Evolutionary conservation across 2,113 vertebrate species (phyloP).

Genomic region (Toxotes jaculatrix): DNA sequence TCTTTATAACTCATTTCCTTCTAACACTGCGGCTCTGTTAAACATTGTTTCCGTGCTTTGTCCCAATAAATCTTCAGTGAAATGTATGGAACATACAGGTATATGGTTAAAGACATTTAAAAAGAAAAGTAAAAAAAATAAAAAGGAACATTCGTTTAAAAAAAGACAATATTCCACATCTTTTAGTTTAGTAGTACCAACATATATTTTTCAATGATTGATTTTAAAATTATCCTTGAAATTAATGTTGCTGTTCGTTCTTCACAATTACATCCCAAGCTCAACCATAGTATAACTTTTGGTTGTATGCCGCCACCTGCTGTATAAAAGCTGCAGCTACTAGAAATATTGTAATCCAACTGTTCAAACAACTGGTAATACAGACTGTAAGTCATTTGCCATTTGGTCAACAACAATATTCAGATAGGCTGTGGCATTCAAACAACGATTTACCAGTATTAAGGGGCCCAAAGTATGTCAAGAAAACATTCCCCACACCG

Average conservation of each 20-base stretch:
- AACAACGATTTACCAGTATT: too few relatives aligned
- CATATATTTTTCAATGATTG: background rate
- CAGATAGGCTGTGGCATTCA: too few relatives aligned
- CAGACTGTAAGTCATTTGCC: too few relatives aligned
- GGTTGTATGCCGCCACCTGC: slow-evolving; percentile 41
- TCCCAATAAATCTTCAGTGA: background rate
- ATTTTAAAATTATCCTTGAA: background rate
- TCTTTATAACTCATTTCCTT: background rate
- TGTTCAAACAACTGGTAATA: background rate
- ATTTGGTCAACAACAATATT: too few relatives aligned
- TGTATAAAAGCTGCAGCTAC: slow-evolving; percentile 8
- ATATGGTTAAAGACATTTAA: background rate
- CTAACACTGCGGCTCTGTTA: background rate
- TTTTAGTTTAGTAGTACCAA: background rate
- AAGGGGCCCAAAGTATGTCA: too few relatives aligned
- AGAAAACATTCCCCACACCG: too few relatives aligned
- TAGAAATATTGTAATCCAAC: background rate
- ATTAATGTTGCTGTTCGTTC: too few relatives aligned
- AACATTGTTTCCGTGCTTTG: background rate
- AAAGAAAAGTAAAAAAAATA: background rate
- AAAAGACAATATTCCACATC: background rate
- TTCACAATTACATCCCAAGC: background rate
- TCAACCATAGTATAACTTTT: background rate
- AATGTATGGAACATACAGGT: background rate
- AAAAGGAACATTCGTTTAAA: background rate